A percentile compares a stretch with the other conserved stretches of the same genome.
These are phyloP conservation scores for Glareola pratincola DNA, from an alignment of 2,113 vertebrate species.

Conservation along the genomic window DNA sequence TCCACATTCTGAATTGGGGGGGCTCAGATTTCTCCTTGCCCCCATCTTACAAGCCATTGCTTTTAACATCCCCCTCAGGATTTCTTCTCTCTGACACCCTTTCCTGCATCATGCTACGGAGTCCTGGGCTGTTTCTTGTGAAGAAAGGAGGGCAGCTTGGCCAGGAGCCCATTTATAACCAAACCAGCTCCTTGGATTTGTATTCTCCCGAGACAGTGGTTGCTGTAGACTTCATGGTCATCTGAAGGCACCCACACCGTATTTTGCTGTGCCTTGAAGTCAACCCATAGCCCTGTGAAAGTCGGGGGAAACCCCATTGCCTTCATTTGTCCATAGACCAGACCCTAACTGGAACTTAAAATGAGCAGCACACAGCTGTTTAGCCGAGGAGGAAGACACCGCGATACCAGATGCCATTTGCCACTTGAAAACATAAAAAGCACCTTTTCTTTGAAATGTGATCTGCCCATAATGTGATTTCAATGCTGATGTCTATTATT, in stretches of 20 bases:
- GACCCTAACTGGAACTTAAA: background rate
- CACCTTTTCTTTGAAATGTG: conserved; percentile 8
- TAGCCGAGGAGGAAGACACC: background rate
- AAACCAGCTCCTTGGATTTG: background rate
- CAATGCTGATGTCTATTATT: background rate
- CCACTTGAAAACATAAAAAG: background rate
- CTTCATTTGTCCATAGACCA: background rate
- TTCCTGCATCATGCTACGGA: background rate
- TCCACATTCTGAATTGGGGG: rapidly evolving
- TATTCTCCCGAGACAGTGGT: background rate
- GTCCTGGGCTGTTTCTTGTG: background rate
- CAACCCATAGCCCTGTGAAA: background rate
- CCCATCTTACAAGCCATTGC: background rate
- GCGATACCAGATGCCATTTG: background rate
- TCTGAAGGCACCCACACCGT: background rate
- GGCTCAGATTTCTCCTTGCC: background rate
- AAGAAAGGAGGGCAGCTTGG: background rate
- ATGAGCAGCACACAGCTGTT: background rate
- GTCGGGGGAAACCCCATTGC: background rate
- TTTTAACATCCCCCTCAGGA: background rate
- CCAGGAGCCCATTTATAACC: background rate
- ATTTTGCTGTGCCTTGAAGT: background rate
- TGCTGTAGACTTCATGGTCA: background rate
- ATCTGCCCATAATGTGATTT: background rate
- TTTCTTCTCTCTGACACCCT: background rate